Evolutionary conservation across 2,797 vertebrate genomes (phyloP), one percentile per base, ranked within the genome.

Genomic region (Muscicapa striata): DNA sequence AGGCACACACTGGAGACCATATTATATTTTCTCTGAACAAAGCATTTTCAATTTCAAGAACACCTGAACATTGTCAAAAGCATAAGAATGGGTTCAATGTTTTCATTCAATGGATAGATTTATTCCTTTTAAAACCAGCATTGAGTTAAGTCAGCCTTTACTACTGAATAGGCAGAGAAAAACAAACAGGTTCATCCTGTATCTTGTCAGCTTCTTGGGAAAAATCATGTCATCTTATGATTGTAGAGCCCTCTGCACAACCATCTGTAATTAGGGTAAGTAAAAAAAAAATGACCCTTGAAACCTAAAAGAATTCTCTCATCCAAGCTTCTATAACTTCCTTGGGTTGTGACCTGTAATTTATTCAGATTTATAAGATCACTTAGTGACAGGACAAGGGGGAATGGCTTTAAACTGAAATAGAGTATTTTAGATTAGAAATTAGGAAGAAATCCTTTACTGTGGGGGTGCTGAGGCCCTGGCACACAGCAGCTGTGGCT

Each of bases 1-100:
- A 75, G 40, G 36, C 15, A 27, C 0, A 0, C 17, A 1, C 8
- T 19, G 45, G 45, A 77, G 19, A 84, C 3, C 29, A 2, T 24
- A 40, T 32, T 24, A 4, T 22, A 21, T 52, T 79, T 61, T 17
- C 51, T 58, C 30, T 36, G 62, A 68, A 54, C 43, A 75, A 75
- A 75, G n/a, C 40, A 40, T 36, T 78, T 84, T 55, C 61, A 55
- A 59, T 69, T 74, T 83, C 26, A 73, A 72, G 40, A 58, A 40
- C 34, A 72, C 13, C 16, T 41, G 43, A 52, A 24, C 0, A 0
- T 49, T 36, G 52, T 57, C 41, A 63, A 15, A 69, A 79, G n/a
- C 4, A 1, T 27, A 34, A 72, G 57, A 58, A 87, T 20, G 2
- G 2, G 55, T 74, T 58, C 48, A 87, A 20, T 70, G 27, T 27